Evolutionary conservation across 2,888 invertebrate genomes (phyloP).

Genomic region (Cacoxenus indagator): DNA sequence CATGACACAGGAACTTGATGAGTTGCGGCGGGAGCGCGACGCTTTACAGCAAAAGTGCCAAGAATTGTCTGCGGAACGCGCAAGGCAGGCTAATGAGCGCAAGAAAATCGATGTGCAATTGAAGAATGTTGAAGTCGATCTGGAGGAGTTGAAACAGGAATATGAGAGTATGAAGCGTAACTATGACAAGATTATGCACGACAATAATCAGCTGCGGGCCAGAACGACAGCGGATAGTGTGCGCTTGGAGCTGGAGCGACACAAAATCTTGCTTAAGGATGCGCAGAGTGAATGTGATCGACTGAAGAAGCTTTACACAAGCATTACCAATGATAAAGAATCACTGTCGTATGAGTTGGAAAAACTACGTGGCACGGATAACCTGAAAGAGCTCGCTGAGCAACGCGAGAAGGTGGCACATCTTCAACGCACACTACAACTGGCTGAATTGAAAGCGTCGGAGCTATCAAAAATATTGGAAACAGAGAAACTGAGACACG

Average conservation of each 20-base stretch:
- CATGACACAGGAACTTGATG: constrained; percentile 48
- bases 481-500: constrained; percentile 70
- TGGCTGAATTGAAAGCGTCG: constrained; percentile 64
- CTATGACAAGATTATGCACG: constrained; percentile 54
- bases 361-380: constrained; percentile 73
- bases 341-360: constrained; percentile 74
- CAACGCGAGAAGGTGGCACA: constrained; percentile 74
- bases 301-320: constrained; percentile 73
- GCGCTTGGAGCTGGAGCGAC: constrained; percentile 72
- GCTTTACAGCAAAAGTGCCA: constrained; percentile 64
- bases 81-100: constrained; percentile 57
- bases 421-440: constrained; percentile 70
- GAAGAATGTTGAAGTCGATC: constrained; percentile 73
- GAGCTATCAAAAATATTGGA: constrained; percentile 73
- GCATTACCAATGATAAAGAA: constrained; percentile 76
- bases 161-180: constrained; percentile 57
- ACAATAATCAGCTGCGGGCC: constrained; percentile 52
- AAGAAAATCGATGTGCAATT: constrained; percentile 72
- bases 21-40: constrained; percentile 68
- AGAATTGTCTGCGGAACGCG: constrained; percentile 50
- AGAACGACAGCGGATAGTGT: constrained; percentile 46
- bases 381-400: constrained; percentile 72
- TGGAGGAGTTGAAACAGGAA: constrained; percentile 63
- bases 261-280: constrained; percentile 73
- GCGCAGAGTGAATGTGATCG: constrained; percentile 74